Evolutionary conservation across 2,888 invertebrate genomes (phyloP).

Genomic region (Adineta ricciae): DNA sequence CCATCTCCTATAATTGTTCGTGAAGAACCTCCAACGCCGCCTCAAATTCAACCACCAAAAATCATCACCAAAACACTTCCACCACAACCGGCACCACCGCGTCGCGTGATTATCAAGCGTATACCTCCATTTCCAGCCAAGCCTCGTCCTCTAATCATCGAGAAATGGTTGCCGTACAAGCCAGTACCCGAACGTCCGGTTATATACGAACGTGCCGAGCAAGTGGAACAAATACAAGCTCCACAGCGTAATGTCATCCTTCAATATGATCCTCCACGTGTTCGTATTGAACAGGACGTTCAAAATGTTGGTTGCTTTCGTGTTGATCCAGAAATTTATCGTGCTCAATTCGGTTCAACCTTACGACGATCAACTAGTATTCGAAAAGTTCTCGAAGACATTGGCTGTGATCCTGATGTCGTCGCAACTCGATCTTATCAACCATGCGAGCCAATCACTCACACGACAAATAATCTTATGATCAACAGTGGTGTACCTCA

Average conservation of each 20-base stretch:
- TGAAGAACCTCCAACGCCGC: neutral
- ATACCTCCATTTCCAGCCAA: neutral
- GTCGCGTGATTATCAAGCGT: neutral
- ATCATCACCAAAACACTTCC: neutral
- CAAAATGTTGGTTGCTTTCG: neutral
- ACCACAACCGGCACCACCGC: neutral
- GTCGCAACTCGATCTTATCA: neutral
- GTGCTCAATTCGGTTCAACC: neutral
- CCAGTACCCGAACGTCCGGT: neutral
- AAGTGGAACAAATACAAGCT: neutral
- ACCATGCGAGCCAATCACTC: neutral
- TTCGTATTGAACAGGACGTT: neutral
- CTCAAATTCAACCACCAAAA: neutral
- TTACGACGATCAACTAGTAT: neutral
- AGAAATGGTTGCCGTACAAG: constrained; percentile 14
- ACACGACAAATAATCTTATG: neutral
- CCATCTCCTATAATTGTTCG: neutral
- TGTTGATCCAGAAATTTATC: neutral
- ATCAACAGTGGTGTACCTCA: neutral
- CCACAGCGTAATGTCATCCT: neutral
- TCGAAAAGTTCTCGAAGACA: neutral
- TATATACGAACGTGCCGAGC: neutral
- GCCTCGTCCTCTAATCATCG: neutral
- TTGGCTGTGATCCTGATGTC: neutral
- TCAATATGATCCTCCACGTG: neutral